Percentiles rank a stretch among this genome's conserved stretches.
Evolutionary conservation across 2,797 vertebrate species (phyloP).

Genomic region (Pempheris klunzingeri): DNA sequence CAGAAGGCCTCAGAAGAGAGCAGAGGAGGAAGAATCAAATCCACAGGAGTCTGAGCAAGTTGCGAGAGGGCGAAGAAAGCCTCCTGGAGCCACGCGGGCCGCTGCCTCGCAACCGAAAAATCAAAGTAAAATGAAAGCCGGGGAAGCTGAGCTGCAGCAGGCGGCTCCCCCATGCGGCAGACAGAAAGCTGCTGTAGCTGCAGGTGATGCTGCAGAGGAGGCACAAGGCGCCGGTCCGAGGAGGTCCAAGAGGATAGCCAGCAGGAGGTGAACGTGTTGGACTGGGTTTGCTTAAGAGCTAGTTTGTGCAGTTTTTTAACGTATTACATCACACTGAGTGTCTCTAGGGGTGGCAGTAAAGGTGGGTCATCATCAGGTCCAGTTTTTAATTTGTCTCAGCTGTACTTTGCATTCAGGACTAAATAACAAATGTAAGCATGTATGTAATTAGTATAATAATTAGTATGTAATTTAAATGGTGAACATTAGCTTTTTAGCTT

Average conservation of each 20-base stretch:
- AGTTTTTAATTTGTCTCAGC: no score
- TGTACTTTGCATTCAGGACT: no score
- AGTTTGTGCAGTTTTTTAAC: no score
- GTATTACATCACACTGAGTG: no score
- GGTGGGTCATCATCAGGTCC: no score
- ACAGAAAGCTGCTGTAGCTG: background rate
- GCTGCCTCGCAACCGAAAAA: background rate
- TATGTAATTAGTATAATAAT: no score
- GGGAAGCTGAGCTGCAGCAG: rapidly evolving
- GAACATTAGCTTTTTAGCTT: no score
- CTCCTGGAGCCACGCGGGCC: background rate
- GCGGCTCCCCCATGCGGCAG: background rate
- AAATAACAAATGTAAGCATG: no score
- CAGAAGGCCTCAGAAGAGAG: background rate
- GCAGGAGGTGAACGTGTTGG: conserved; percentile 31
- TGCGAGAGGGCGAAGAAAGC: background rate
- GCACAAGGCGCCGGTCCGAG: conserved; percentile 37
- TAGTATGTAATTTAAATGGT: no score
- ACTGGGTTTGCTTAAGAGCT: no score
- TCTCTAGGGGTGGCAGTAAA: no score
- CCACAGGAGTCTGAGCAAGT: background rate
- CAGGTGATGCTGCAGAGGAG: background rate
- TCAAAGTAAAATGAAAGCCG: background rate
- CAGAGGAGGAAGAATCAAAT: background rate
- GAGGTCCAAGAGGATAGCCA: conserved; percentile 80